Base-by-base conservation (phyloP, 2,797 vertebrate genomes). In the Emys orbicularis region DNA sequence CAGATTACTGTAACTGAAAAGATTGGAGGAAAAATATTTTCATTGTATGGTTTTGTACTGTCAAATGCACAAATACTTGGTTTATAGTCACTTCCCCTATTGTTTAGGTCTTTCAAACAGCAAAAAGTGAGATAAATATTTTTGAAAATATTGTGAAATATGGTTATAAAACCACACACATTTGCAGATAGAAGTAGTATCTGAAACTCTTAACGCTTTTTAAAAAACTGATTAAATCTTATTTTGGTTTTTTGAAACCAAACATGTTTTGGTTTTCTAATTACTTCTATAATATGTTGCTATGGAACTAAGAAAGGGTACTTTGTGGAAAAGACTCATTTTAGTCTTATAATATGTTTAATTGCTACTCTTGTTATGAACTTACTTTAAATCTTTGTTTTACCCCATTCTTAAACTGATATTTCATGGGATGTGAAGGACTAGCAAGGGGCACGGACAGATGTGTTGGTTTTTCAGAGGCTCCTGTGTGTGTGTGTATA, bases 331-430 rank as follows among this genome's bases (percentile, higher is more conserved):
- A 54, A 88, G 21, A 11, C 1, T 34, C 52, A 7, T 8, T 96
- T 87, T 83, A 25, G 41, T 92, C 44, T 41, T 84, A 49, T 90
- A 56, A 52, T 87, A 54, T 87, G 27, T n/a, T n/a, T 52, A 76
- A 56, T 79, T 87, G 27, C 87, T 86, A 2, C 82, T 88, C 92
- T 72, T 21, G 52, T 90, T 77, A 77, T 29, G 47, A 29, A 77
- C 47, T 68, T 68, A 68, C 6, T 77, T 49, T 16, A 49, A 72
- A 72, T 41, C 31, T 68, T 79, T 50, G 25, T 86, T 54, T 54
- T 77, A 34, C 13, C 80, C 77, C 25, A 34, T 44, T 68, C 44
- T 79, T 85, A 25, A 44, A 10, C 0, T 56, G 85, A 41, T 0
- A 0, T 88, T 37, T 83, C 88, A 27, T 92, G 59, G 59, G 41